Evolutionary conservation across 2,888 invertebrate species (phyloP).

Genomic region (Agrilus cyanescens): DNA sequence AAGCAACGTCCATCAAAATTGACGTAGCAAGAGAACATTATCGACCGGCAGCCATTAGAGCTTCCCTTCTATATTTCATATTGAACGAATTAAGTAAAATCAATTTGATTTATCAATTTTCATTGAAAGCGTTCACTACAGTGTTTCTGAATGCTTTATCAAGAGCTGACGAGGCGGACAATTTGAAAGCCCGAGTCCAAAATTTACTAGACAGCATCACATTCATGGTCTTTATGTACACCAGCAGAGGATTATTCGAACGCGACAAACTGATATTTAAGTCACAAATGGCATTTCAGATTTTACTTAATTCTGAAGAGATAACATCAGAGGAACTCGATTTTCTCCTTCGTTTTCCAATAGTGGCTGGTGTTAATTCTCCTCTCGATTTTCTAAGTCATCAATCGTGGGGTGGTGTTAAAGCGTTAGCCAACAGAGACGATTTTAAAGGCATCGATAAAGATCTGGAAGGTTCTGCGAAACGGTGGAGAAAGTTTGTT

Average conservation of each 20-base stretch:
- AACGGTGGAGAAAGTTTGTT: conserved; percentile 86
- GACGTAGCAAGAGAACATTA: conserved; percentile 86
- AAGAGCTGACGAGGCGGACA: conserved; percentile 55
- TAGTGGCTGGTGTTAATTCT: conserved; percentile 57
- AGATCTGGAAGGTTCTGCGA: conserved; percentile 83
- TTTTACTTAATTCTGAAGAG: conserved; percentile 50
- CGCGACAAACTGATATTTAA: conserved; percentile 84
- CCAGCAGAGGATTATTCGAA: conserved; percentile 83
- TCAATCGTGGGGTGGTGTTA: conserved; percentile 82
- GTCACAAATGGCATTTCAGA: conserved; percentile 65
- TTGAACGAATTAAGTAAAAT: conserved; percentile 85
- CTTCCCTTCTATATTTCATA: conserved; percentile 86
- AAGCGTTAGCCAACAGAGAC: conserved; percentile 60
- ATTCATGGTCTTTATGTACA: conserved; percentile 76
- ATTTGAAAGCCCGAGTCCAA: conserved; percentile 56
- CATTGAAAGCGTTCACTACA: conserved; percentile 83
- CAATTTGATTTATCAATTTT: conserved; percentile 92
- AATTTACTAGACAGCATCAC: conserved; percentile 82
- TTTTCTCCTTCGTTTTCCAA: conserved; percentile 76
- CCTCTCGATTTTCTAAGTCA: conserved; percentile 77
- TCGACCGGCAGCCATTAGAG: conserved; percentile 70
- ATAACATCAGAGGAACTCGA: conserved; percentile 69
- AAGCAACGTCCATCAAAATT: conserved; percentile 73
- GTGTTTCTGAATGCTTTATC: conserved; percentile 80
- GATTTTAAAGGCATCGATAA: conserved; percentile 77